A percentile compares a stretch with the other conserved stretches of the same genome.
Conservation (phyloP, 2,113 vertebrate genomes). For the Lepus europaeus region DNA sequence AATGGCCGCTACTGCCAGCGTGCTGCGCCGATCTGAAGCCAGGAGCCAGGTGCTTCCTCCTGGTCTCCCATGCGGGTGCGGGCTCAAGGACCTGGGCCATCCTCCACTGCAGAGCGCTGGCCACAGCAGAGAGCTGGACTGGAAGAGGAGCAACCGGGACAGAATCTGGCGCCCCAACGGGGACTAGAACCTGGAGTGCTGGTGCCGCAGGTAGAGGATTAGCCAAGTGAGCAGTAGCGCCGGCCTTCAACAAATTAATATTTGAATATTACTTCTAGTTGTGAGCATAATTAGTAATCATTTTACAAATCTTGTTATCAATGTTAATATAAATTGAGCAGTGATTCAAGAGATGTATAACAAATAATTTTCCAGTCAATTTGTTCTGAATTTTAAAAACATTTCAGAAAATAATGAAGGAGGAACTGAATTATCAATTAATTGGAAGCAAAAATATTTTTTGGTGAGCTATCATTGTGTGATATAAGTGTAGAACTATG, state of each 20-base stretch:
- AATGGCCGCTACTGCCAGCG: too few species aligned
- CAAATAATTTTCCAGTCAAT: slow-evolving; percentile 36
- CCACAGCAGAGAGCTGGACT: too few species aligned
- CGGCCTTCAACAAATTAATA: neutral
- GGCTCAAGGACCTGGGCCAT: too few species aligned
- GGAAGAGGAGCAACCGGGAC: too few species aligned
- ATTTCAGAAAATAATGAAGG: slow-evolving; percentile 7
- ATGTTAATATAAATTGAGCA: neutral
- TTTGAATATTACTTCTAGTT: neutral
- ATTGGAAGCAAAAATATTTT: slow-evolving; percentile 9
- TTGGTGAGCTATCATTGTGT: neutral
- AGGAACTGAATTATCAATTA: neutral
- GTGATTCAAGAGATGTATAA: neutral
- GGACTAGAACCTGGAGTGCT: too few species aligned
- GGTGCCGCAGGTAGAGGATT: too few species aligned
- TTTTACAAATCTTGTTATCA: neutral
- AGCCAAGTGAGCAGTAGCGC: too few species aligned
- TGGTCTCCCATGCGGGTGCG: too few species aligned
- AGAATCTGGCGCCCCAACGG: too few species aligned
- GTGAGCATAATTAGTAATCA: neutral
- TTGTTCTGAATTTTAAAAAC: neutral
- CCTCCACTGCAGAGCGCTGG: too few species aligned
- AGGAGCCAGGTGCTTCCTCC: too few species aligned
- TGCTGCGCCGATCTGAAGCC: too few species aligned
- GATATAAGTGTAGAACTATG: neutral